Evolutionary conservation across 1,140 invertebrate genomes (phyloP).

Genomic region (Hypothenemus hampei): DNA sequence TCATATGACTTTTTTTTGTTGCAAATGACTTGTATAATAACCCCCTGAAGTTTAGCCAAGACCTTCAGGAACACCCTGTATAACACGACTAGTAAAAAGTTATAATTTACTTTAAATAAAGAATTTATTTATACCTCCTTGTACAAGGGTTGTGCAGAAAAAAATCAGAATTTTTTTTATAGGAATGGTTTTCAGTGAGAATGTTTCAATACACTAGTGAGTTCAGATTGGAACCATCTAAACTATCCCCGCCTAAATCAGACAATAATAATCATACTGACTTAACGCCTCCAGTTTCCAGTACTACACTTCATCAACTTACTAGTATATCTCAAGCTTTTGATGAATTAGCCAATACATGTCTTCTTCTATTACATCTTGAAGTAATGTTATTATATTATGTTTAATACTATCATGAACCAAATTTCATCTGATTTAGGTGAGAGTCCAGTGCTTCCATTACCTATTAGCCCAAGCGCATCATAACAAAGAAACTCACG

Average conservation of each 20-base stretch:
- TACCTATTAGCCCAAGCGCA: slow-evolving; percentile 73
- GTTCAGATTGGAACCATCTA: slow-evolving; percentile 44
- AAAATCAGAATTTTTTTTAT: too few relatives aligned
- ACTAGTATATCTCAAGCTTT: slow-evolving; percentile 71
- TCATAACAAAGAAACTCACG: slow-evolving; percentile 58
- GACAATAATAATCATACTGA: slow-evolving; percentile 28
- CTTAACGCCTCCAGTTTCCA: slow-evolving; percentile 31
- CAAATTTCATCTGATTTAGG: slow-evolving; percentile 5
- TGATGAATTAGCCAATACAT: slow-evolving; percentile 84
- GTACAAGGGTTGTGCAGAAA: too few relatives aligned
- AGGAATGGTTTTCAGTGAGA: slow-evolving; percentile 63
- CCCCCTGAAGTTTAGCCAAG: too few relatives aligned
- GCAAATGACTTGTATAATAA: too few relatives aligned
- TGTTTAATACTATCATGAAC: background rate
- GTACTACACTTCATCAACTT: slow-evolving; percentile 50
- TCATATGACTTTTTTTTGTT: too few relatives aligned
- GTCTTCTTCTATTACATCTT: slow-evolving; percentile 84
- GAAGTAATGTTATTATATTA: slow-evolving; percentile 57
- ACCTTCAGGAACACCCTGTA: too few relatives aligned
- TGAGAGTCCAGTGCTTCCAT: slow-evolving; percentile 89
- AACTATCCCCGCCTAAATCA: slow-evolving; percentile 44
- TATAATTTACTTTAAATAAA: too few relatives aligned
- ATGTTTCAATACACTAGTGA: slow-evolving; percentile 52
- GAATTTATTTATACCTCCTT: too few relatives aligned
- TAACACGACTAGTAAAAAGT: too few relatives aligned